Evolutionary conservation across 2,888 invertebrate genomes (phyloP).

Genomic region (Lithophane semibrunnea): DNA sequence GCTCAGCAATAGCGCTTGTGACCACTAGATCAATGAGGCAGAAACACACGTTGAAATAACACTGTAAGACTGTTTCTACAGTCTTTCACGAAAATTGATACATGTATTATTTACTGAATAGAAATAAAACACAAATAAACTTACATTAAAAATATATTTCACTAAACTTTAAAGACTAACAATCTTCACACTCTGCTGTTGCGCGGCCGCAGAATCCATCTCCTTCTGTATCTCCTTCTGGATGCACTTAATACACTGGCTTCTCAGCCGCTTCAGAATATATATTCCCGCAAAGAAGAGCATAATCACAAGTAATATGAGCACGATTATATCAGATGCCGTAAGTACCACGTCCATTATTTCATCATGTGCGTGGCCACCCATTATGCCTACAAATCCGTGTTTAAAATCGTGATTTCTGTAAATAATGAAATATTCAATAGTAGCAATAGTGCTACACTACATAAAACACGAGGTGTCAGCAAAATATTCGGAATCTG

Average conservation of each 20-base stretch:
- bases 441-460: conserved; percentile 34
- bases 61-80: background rate
- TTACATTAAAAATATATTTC: conserved; percentile 47
- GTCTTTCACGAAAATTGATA: no score
- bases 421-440: conserved; percentile 57
- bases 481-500: conserved; percentile 25
- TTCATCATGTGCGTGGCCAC: conserved; percentile 77
- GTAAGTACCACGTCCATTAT: conserved; percentile 71
- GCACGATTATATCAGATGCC: conserved; percentile 71
- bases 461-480: conserved; percentile 46
- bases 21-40: no score
- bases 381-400: conserved; percentile 54
- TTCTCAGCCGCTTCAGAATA: conserved; percentile 69
- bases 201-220: conserved; percentile 54
- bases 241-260: conserved; percentile 68
- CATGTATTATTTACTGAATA: background rate
- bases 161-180: conserved; percentile 34
- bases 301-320: conserved; percentile 66
- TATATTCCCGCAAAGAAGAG: conserved; percentile 68
- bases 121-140: conserved; percentile 43
- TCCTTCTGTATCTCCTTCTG: conserved; percentile 70
- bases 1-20: no score
- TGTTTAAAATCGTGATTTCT: conserved; percentile 48
- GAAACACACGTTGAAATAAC: background rate
- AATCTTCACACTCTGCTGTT: conserved; percentile 50